phyloP scores from a whole-genome alignment of 2,888 invertebrate genomes.

The Villa cingulata region DNA sequence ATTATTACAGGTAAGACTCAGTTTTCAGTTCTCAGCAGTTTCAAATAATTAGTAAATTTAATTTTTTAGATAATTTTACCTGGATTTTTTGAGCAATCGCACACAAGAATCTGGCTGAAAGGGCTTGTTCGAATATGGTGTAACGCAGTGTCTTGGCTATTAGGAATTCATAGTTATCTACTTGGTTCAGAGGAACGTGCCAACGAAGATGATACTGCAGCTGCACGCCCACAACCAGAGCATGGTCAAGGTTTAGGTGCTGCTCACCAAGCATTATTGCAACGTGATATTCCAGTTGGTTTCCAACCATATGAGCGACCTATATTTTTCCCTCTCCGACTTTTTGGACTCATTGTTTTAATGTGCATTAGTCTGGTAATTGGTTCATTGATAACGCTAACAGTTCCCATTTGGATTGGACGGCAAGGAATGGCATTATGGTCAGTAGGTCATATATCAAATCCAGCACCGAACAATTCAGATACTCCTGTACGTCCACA shows the following conservation, averaged over 20 bases:
- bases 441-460: conserved; percentile 42
- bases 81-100: conserved; percentile 89
- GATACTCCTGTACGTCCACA: conserved; percentile 55
- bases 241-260: conserved; percentile 48
- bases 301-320: conserved; percentile 86
- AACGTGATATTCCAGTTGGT: conserved; percentile 70
- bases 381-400: conserved; percentile 65
- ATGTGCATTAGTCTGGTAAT: conserved; percentile 76
- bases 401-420: conserved; percentile 84
- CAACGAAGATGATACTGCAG: conserved; percentile 22
- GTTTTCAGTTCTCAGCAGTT: neutral
- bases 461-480: conserved; percentile 27
- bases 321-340: conserved; percentile 61
- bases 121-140: conserved; percentile 81
- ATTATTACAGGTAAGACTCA: conserved; percentile 56
- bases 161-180: conserved; percentile 81
- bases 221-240: conserved; percentile 29
- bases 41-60: neutral
- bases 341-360: conserved; percentile 52
- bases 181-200: conserved; percentile 52
- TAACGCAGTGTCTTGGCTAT: conserved; percentile 61
- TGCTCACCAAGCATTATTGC: conserved; percentile 76
- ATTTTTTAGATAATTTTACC: conserved; percentile 69
- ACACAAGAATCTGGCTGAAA: conserved; percentile 89
- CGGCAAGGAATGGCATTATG: conserved; percentile 77